Percentiles rank a stretch among this genome's conserved stretches.
Evolutionary conservation across 2,797 vertebrate species (phyloP).

Genomic region (Rhinogobio ventralis): DNA sequence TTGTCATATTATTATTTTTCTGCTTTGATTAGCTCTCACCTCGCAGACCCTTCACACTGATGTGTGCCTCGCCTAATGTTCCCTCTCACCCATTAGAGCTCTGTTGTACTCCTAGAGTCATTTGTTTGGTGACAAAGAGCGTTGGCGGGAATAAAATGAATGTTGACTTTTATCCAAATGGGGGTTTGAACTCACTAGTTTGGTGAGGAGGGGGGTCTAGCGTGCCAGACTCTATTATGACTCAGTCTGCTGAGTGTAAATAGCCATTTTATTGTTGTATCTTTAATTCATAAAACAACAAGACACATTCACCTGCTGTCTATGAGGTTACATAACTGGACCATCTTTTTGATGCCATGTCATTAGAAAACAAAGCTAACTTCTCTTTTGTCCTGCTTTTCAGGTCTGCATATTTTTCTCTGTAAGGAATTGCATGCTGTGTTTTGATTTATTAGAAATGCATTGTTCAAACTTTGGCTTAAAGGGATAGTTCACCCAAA

Average conservation of each 20-base stretch:
- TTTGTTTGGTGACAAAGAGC: constrained; percentile 41
- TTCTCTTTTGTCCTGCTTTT: not conserved
- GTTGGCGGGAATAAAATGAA: constrained; percentile 38
- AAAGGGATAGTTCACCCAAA: not conserved
- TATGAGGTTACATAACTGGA: constrained; percentile 11
- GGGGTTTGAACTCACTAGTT: constrained; percentile 30
- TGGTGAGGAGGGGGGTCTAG: constrained; percentile 9
- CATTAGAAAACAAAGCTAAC: constrained; percentile 1
- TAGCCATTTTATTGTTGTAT: constrained; percentile 43
- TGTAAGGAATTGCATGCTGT: not conserved
- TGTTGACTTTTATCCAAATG: constrained; percentile 45
- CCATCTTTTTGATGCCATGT: not conserved
- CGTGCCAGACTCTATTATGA: constrained; percentile 28
- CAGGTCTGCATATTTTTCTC: not conserved
- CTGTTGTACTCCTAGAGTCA: constrained; percentile 11
- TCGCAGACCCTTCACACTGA: constrained; percentile 35
- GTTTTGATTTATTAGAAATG: not conserved
- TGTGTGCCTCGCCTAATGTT: not conserved
- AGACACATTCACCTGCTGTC: constrained; percentile 23
- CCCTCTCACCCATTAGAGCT: constrained; percentile 28
- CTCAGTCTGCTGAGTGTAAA: constrained; percentile 38
- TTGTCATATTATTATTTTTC: constrained; percentile 42
- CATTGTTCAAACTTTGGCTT: not conserved
- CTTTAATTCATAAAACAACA: constrained; percentile 25
- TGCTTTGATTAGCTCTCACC: constrained; percentile 51